Evolutionary conservation across 2,888 invertebrate genomes (phyloP).

Genomic region (Halictus ligatus): DNA sequence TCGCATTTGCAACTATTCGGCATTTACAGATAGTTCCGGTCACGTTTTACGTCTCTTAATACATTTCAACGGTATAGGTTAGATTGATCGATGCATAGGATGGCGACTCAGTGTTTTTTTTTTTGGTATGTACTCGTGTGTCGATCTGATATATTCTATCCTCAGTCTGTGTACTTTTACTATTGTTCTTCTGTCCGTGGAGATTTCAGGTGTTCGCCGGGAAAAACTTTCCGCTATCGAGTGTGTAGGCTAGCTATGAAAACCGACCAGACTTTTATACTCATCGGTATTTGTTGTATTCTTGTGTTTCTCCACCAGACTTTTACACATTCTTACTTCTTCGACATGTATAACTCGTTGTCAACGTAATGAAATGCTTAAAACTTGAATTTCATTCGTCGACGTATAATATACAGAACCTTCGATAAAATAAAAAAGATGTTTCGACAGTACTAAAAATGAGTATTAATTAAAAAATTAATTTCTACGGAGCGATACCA

Average conservation of each 20-base stretch:
- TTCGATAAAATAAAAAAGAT: background rate
- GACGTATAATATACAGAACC: background rate
- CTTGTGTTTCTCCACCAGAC: background rate
- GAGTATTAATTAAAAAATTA: too few relatives aligned
- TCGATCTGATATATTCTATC: background rate
- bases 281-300: background rate
- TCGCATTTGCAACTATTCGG: background rate
- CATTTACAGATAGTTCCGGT: background rate
- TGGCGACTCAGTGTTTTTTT: background rate
- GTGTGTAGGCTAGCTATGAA: background rate
- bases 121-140: background rate
- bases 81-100: background rate
- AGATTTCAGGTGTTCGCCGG: background rate
- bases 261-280: background rate
- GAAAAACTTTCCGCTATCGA: background rate
- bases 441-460: background rate
- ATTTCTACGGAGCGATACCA: too few relatives aligned
- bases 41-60: background rate
- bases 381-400: background rate
- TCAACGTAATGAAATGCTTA: background rate
- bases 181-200: background rate
- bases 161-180: constrained; percentile 9
- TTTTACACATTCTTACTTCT: too few relatives aligned
- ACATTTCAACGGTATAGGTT: background rate
- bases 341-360: background rate